Evolutionary conservation across 2,113 vertebrate species (phyloP), one percentile per base, ranked within the genome.

Genomic region (Phalacrocorax pelagicus): DNA sequence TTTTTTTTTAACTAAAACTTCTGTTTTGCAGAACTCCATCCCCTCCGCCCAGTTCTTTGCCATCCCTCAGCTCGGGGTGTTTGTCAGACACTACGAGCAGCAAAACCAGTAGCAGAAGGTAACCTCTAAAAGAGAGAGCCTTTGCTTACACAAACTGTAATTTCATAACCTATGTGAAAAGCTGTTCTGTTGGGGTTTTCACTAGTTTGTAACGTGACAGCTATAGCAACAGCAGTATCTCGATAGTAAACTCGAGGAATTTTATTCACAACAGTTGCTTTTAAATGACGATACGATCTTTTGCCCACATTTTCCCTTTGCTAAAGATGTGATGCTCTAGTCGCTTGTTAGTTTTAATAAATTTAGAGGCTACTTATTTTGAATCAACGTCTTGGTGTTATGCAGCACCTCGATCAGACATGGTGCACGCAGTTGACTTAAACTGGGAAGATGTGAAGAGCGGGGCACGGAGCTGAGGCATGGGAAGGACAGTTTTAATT

Each of bases 261-360:
- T 86, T 88, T 79, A 15, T 74, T 61, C 17, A 15, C 14, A n/a
- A 5, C n/a, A 14, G 44, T 32, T 34, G n/a, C 36, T 85, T 66
- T 52, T n/a, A 47, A 51, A 42, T 19, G 15, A 16, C 46, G 34
- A 21, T 7, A 24, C 11, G 12, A 57, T 10, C 12, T 57, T 36
- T 27, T 17, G 10, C 57, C 40, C 18, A 0, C 12, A 0, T 13
- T 51, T n/a, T 40, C 27, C 30, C 15, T 23, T 42, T 36, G 42
- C 71, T 92, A 8, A 54, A 34, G 29, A 1, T 1, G 14, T 11
- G 69, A 38, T 12, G 0, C 44, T 38, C 1, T 0, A 14, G 47
- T 3, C 5, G 9, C 21, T 6, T 3, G 16, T 21, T 5, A 2
- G 12, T 3, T 75, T 38, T 8, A 24, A 86, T 44, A 15, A 6